Evolutionary conservation across 2,888 invertebrate species (phyloP), one percentile per base, ranked within the genome.

Genomic region (Hypercompe scribonia): DNA sequence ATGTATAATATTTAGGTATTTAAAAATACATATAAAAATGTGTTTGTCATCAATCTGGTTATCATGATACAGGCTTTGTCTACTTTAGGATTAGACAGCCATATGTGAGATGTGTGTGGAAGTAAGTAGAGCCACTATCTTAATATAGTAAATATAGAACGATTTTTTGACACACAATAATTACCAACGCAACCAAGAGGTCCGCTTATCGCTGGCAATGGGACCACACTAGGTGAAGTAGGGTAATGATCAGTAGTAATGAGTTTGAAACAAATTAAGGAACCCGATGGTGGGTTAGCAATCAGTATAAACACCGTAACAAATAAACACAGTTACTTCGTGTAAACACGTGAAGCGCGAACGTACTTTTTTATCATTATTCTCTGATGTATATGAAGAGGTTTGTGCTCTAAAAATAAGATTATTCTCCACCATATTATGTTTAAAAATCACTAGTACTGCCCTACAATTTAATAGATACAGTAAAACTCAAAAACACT

Each of bases 211-310:
- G 75, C 78, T 36, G 24, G 15, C 77, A 73, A 7, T 76, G 65
- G 10, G 71, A 75, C 80, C 79, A 65, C 46, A 68, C 67, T 65
- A 69, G 36, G 5, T 70, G 70, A 88, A 84, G 81, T 87, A 80
- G 87, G 86, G 84, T 87, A 88, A 88, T 88, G 86, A 71, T 58
- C 80, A 79, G 65, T 63, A 36, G 80, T 86, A 87, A 87, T 86
- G 81, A 81, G 84, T 78, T 83, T 80, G 72, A 64, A 75, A 76
- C 79, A 84, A 84, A 86, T 87, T 79, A 82, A 84, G 83, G 83
- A 81, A 81, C 80, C 78, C 65, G 72, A 70, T 74, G 81, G 74
- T 76, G 67, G 67, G 78, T 79, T 68, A 74, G 78, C 81, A 76
- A 80, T 72, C 72, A 75, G 72, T 75, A 78, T 76, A 50, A 77